Base-by-base conservation (phyloP, 2,113 vertebrate genomes). In the Callocephalon fimbriatum region DNA sequence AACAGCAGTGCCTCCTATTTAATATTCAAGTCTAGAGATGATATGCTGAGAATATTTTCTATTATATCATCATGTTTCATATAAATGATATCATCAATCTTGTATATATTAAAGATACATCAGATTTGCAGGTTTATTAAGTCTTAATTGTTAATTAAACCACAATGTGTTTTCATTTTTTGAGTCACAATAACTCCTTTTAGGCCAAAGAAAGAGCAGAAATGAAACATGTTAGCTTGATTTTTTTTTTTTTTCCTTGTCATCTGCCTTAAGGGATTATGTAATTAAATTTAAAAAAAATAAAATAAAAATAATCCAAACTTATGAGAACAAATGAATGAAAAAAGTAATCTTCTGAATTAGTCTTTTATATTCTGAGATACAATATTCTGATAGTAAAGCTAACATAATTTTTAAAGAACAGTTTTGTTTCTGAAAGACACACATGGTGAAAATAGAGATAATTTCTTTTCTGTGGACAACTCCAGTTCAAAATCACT, bases 101-200 rank as follows among this genome's bases (percentile, higher is more conserved):
- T 91, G 13, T 62, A 48, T 32, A 23, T 95, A 83, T 86, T 83
- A 86, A 97, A 95, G 40, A 92, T 96, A 83, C 85, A 86, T 83
- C 31, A 78, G 62, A 95, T 71, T 88, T 85, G 13, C 27, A 84
- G 53, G 88, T 97, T 89, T 88, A 75, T 94, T 95, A 86, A 71
- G 53, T 86, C 15, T 80, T 75, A 95, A 82, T 96, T 95, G 61
- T 92, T 96, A 96, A 95, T 88, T 96, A 96, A 96, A 86, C 92
- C 67, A 86, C 67, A 93, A 66, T 82, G 48, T 45, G 26, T 88
- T 88, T 97, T 72, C 94, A 44, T 27, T 88, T 97, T 96, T 97
- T 93, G 97, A 94, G 85, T 84, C 91, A 96, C 61, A 96, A 47
- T 94, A 95, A 76, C 48, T 91, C 38, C 56, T 93, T 95, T 94